Conservation (phyloP, 2,797 vertebrate species). For the Microctenopoma steveboyesi region DNA sequence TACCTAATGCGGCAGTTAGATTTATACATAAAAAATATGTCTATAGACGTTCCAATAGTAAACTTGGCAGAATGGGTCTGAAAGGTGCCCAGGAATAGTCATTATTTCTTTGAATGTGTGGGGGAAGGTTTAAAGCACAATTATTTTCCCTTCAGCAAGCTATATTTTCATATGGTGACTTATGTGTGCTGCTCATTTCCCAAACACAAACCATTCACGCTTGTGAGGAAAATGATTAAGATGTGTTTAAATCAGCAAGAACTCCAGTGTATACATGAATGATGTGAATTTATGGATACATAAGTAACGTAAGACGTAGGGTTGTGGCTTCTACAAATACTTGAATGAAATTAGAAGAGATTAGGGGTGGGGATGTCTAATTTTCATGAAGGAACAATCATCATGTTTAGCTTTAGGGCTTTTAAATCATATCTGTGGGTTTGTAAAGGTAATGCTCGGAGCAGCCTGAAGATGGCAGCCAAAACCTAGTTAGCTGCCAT, state of each 20-base stretch:
- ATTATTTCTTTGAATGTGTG: slow-evolving; percentile 50
- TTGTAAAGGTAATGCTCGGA: slow-evolving; percentile 46
- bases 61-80: slow-evolving; percentile 61
- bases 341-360: slow-evolving; percentile 75
- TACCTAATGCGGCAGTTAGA: slow-evolving; percentile 66
- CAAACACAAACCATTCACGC: slow-evolving; percentile 48
- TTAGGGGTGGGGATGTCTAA: slow-evolving; percentile 76
- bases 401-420: slow-evolving; percentile 74
- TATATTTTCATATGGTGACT: slow-evolving; percentile 47
- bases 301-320: slow-evolving; percentile 53
- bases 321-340: slow-evolving; percentile 69
- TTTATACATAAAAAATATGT: slow-evolving; percentile 66
- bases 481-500: slow-evolving; percentile 77
- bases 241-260: slow-evolving; percentile 56
- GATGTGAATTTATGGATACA: slow-evolving; percentile 64
- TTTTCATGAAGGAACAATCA: slow-evolving; percentile 80
- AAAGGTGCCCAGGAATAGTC: slow-evolving; percentile 48
- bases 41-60: slow-evolving; percentile 43
- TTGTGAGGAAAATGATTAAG: slow-evolving; percentile 63
- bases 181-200: slow-evolving; percentile 38
- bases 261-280: slow-evolving; percentile 32
- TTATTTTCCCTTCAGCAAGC: slow-evolving; percentile 50
- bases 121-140: slow-evolving; percentile 34
- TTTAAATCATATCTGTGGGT: slow-evolving; percentile 55
- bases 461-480: slow-evolving; percentile 87